Percentiles rank a stretch among this genome's conserved stretches.
Evolutionary conservation across 2,888 invertebrate genomes (phyloP).

Genomic region (Eudasyphora cyanicolor): DNA sequence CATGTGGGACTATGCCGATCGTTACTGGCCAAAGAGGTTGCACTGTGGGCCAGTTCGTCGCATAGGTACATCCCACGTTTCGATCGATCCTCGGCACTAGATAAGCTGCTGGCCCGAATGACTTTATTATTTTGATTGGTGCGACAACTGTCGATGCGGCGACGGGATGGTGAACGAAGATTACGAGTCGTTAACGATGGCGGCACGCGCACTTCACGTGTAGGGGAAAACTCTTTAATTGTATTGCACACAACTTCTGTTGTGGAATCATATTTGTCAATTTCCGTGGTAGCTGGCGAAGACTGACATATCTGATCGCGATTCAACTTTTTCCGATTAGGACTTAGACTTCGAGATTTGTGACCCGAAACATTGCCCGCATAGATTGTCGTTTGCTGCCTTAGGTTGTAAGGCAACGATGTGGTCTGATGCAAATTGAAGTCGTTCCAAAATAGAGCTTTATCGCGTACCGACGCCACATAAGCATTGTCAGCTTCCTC

Average conservation of each 20-base stretch:
- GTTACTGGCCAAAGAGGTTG: constrained; percentile 80
- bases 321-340: constrained; percentile 61
- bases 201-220: constrained; percentile 79
- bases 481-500: constrained; percentile 47
- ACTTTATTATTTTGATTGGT: constrained; percentile 78
- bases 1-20: constrained; percentile 78
- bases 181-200: constrained; percentile 80
- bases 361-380: constrained; percentile 81
- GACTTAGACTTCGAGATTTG: constrained; percentile 80
- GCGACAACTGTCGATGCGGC: constrained; percentile 82
- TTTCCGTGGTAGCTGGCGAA: not conserved
- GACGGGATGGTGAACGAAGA: constrained; percentile 84
- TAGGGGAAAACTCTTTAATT: constrained; percentile 82
- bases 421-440: constrained; percentile 74
- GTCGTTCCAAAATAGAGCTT: constrained; percentile 85
- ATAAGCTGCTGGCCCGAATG: constrained; percentile 84
- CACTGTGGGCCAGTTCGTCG: constrained; percentile 76
- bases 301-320: constrained; percentile 47
- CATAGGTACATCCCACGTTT: constrained; percentile 74
- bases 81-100: constrained; percentile 82
- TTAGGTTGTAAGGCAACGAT: constrained; percentile 79
- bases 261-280: constrained; percentile 36
- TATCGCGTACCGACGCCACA: constrained; percentile 84
- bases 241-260: constrained; percentile 79
- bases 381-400: constrained; percentile 82